These are phyloP conservation scores for Galeopsomyia nigrocyanea DNA, from an alignment of 2,888 invertebrate species.

Conservation along the genomic window DNA sequence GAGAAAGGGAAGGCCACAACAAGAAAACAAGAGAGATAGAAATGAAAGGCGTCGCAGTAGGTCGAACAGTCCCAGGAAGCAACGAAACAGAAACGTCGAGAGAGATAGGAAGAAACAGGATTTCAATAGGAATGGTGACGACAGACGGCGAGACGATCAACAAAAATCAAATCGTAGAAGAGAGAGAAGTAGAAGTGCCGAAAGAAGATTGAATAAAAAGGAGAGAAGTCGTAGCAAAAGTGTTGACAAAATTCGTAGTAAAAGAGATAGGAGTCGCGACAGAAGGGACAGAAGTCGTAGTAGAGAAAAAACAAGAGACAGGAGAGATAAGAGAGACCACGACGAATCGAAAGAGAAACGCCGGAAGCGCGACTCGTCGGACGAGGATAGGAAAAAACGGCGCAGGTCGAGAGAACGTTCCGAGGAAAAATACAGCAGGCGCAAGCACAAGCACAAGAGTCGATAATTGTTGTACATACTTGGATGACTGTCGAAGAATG, in stretches of 20 bases:
- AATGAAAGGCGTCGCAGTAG: conserved; percentile 40
- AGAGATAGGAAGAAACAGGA: conserved; percentile 47
- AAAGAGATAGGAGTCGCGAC: conserved; percentile 31
- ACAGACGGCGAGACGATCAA: conserved; percentile 45
- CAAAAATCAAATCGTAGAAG: conserved; percentile 39
- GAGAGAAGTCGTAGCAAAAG: conserved; percentile 29
- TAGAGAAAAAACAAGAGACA: conserved; percentile 25
- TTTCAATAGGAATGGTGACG: conserved; percentile 47
- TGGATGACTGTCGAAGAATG: neutral
- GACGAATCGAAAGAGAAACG: conserved; percentile 12
- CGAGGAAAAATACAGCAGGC: conserved; percentile 26
- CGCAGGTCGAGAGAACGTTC: conserved; percentile 39
- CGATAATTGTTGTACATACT: conserved; percentile 12
- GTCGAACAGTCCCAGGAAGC: conserved; percentile 45
- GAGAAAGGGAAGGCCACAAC: conserved; percentile 34
- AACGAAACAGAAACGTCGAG: conserved; percentile 46
- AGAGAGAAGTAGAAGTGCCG: conserved; percentile 38
- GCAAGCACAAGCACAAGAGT: conserved; percentile 33
- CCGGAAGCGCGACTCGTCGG: conserved; percentile 32
- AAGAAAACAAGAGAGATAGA: conserved; percentile 46
- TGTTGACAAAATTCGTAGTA: conserved; percentile 10
- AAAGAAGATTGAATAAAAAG: conserved; percentile 37
- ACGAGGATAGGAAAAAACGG: conserved; percentile 36
- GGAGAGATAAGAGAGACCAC: conserved; percentile 29
- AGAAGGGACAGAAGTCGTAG: conserved; percentile 26